Evolutionary conservation across 2,797 vertebrate species (phyloP), one percentile per base, ranked within the genome.

Genomic region (Mormyrus hasselquistii): DNA sequence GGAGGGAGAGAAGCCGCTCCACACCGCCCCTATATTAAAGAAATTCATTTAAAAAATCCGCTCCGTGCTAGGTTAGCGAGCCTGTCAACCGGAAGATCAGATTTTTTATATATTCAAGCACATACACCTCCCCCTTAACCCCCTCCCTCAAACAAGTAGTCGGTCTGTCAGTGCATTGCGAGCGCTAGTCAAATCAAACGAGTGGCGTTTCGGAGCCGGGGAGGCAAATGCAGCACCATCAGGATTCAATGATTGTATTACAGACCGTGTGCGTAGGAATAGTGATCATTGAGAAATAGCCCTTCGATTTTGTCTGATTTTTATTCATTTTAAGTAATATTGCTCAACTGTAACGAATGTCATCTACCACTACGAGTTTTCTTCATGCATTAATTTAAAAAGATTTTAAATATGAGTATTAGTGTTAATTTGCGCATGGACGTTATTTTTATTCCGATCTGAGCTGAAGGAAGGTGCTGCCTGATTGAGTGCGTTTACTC

Each of bases 111-210:
- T 73, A 62, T 82, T 52, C 90, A 19, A 50, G 16, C 79, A 16
- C 50, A 52, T 55, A 57, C 91, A 90, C 91, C 90, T 92, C 91
- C 92, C 65, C 93, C 92, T 92, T 90, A 88, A 89, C 88, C 90
- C 90, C 84, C 89, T 87, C 79, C 92, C 92, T 93, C 93, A 93
- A 92, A 94, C 94, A 90, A 94, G 91, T 92, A 93, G 93, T 94
- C 93, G 92, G 91, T 95, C 94, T 94, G 95, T 95, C 95, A 95
- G 90, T 94, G 95, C 59, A 94, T 93, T 91, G 93, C 90, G 92
- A 94, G 94, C 94, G 90, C 93, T 93, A 93, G 91, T 90, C 94
- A 91, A 94, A 93, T 95, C 95, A 93, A 92, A 94, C 65, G 94
- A 92, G 93, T 89, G 93, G 94, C 94, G 91, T 93, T 93, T 38